A percentile compares a stretch with the other conserved stretches of the same genome.
These are phyloP conservation scores for Aporrectodea caliginosa DNA, from an alignment of 1,140 invertebrate genomes.

Conservation along the genomic window DNA sequence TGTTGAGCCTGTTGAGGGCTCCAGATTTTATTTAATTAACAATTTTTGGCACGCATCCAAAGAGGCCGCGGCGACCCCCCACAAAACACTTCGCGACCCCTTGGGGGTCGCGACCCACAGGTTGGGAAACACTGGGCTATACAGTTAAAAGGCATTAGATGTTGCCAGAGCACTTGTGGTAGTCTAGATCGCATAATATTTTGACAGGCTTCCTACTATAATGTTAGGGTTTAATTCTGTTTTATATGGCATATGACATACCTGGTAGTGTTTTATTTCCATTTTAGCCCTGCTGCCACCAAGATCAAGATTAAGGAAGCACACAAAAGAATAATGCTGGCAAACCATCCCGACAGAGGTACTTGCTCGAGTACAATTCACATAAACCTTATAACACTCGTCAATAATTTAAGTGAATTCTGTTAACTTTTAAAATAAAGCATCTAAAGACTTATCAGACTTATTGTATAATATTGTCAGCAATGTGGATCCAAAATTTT, in stretches of 20 bases:
- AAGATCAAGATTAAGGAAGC: not conserved
- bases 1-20: no score
- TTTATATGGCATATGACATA: not conserved
- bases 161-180: not conserved
- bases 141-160: no score
- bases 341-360: not conserved
- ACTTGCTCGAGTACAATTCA: not conserved
- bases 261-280: not conserved
- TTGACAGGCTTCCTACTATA: not conserved
- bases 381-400: no score
- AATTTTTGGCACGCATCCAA: no score
- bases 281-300: not conserved
- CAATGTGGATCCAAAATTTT: not conserved
- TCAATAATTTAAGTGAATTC: no score
- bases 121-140: no score
- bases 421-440: not conserved
- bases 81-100: no score
- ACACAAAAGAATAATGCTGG: not conserved
- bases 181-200: not conserved
- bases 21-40: no score
- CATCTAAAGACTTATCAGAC: not conserved
- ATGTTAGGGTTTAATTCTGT: not conserved
- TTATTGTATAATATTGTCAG: not conserved
- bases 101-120: no score
- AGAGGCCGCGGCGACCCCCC: no score